Percentiles rank a stretch among this genome's conserved stretches.
Conservation (phyloP, 2,797 vertebrate species). For the Bradypodion ventrale region DNA sequence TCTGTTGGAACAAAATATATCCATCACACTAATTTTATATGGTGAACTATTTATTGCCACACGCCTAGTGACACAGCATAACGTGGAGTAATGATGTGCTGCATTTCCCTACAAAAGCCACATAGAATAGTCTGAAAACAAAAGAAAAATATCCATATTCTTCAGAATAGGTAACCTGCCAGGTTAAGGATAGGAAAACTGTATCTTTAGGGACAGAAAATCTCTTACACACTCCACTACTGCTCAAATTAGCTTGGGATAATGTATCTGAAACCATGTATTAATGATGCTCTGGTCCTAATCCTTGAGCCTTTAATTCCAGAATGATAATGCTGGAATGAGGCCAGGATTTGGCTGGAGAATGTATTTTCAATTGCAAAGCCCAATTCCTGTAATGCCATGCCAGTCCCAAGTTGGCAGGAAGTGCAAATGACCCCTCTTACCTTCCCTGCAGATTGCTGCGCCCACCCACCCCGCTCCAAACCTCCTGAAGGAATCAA, state of each 20-base stretch:
- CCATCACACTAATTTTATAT: conserved; percentile 62
- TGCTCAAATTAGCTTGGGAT: neutral
- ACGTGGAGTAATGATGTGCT: conserved; percentile 54
- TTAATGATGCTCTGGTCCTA: conserved; percentile 1
- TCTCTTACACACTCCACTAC: neutral
- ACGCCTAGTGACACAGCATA: conserved; percentile 55
- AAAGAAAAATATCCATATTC: conserved; percentile 15
- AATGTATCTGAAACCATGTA: conserved; percentile 1
- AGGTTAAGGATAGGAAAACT: neutral
- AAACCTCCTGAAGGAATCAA: neutral
- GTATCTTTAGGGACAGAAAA: neutral
- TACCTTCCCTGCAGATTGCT: neutral
- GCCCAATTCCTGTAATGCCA: neutral
- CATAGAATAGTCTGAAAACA: conserved; percentile 7
- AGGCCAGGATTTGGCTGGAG: neutral
- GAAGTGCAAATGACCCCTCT: neutral
- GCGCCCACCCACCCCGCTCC: too few species aligned
- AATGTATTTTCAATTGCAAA: neutral
- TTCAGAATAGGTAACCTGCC: neutral
- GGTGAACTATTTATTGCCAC: conserved; percentile 58
- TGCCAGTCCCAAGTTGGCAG: neutral
- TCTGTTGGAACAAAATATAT: conserved; percentile 46
- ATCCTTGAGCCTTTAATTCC: neutral
- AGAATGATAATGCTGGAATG: neutral
- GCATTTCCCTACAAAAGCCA: conserved; percentile 53